Base-by-base conservation (phyloP, 1,140 invertebrate genomes). In the Luehdorfia chinensis region DNA sequence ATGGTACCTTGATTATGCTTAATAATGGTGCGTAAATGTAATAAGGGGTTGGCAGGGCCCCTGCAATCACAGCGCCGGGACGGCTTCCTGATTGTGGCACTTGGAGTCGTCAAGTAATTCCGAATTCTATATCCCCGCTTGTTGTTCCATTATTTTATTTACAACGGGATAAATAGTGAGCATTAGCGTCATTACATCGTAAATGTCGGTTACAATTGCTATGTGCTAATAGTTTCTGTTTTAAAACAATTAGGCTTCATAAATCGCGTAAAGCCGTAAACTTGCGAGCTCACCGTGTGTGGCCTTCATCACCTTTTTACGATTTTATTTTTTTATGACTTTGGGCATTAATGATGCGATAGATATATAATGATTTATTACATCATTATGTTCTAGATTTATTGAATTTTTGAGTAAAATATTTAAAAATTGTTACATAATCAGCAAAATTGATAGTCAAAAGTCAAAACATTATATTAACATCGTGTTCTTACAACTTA, bases 1-100 rank as follows among this genome's bases (percentile, higher is more conserved):
- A 76, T 78, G 74, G 72, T 64, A 71, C 64, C 28, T 75, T 70
- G 70, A 80, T 83, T 84, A 77, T 50, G 59, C 44, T 59, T 79
- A 80, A 83, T 80, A 60, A 61, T 74, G 56, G 72, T 54, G 68
- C 56, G 71, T 83, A 80, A 75, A 77, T 60, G 53, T 84, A 81
- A 84, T 81, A 60, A 78, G 59, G 66, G 79, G 65, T 68, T 75
- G 64, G 33, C 54, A 62, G 50, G 52, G 55, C 67, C 63, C 51
- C n/a, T n/a, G 41, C 64, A 78, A 77, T 84, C 69, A 65, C 56
- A 60, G 41, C n/a, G n/a, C n/a, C 43, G 50, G 25, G 28, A 49
- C 21, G 51, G 44, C 61, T 80, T 76, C 69, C 75, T 75, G 61
- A n/a, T n/a, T n/a, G n/a, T n/a, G n/a, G n/a, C 72, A 73, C 74